A percentile compares a stretch with the other conserved stretches of the same genome.
phyloP scores from a whole-genome alignment of 2,113 vertebrate species.

The Tichodroma muraria region DNA sequence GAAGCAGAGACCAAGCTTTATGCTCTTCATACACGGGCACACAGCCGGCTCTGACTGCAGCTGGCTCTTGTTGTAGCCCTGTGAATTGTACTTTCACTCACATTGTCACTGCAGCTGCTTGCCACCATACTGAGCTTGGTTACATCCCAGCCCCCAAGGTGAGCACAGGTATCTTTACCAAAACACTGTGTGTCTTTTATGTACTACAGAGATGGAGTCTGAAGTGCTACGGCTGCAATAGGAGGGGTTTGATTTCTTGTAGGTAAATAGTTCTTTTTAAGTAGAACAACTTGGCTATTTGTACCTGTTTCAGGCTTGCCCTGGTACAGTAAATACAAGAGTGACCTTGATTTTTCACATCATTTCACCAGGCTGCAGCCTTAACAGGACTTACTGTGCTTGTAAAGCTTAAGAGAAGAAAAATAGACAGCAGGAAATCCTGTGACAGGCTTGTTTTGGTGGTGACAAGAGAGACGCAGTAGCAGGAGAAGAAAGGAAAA shows the following conservation, averaged over 20 bases:
- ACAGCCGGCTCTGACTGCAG: not conserved
- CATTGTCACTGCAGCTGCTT: not conserved
- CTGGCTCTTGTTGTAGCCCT: not conserved
- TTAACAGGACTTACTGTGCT: not conserved
- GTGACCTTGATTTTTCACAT: constrained; percentile 39
- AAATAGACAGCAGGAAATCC: constrained; percentile 42
- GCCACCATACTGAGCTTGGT: not conserved
- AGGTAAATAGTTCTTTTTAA: not conserved
- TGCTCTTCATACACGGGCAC: not conserved
- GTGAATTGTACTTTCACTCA: not conserved
- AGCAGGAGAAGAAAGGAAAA: not conserved
- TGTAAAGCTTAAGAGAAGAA: not conserved
- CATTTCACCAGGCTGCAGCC: not conserved
- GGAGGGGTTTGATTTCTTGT: not conserved
- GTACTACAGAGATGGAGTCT: not conserved
- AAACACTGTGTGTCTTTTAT: not conserved
- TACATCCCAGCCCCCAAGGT: not conserved
- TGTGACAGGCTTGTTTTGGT: not conserved
- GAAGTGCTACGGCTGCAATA: not conserved
- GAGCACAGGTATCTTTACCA: not conserved
- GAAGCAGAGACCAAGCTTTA: not conserved
- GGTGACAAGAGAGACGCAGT: not conserved
- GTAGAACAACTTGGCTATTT: constrained; percentile 5
- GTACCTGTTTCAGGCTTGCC: not conserved
- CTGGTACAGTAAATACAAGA: not conserved